Evolutionary conservation across 1,140 invertebrate species (phyloP).

Genomic region (Oryzaephilus surinamensis): DNA sequence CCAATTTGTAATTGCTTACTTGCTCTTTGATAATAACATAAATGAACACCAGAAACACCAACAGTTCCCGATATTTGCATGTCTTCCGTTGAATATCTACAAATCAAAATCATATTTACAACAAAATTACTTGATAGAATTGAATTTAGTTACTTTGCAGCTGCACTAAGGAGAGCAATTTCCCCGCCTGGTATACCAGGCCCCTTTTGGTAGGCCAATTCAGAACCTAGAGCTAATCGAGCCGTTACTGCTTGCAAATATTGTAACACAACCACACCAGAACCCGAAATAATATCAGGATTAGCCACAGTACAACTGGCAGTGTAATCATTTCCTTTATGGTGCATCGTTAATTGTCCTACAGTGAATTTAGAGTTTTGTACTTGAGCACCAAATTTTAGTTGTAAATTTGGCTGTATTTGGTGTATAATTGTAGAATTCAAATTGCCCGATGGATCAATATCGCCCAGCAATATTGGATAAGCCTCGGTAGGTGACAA

Average conservation of each 20-base stretch:
- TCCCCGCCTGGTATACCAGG: constrained; percentile 76
- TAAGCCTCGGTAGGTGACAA: constrained; percentile 73
- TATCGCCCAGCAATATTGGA: constrained; percentile 94
- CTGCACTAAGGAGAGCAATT: constrained; percentile 76
- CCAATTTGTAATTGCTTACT: constrained; percentile 82
- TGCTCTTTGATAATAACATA: constrained; percentile 92
- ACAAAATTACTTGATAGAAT: background rate
- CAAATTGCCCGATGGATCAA: constrained; percentile 90
- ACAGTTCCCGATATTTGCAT: constrained; percentile 59
- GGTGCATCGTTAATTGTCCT: constrained; percentile 79
- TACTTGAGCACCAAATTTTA: constrained; percentile 84
- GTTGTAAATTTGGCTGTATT: constrained; percentile 61
- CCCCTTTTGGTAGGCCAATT: constrained; percentile 86
- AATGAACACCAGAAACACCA: constrained; percentile 69
- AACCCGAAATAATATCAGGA: constrained; percentile 75
- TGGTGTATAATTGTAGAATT: constrained; percentile 96
- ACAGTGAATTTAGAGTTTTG: constrained; percentile 81
- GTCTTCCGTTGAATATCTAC: constrained; percentile 46
- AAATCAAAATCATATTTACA: no score
- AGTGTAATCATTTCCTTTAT: constrained; percentile 77
- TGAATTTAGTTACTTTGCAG: constrained; percentile 51
- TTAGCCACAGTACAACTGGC: constrained; percentile 81
- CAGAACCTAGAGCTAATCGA: constrained; percentile 76
- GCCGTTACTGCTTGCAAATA: constrained; percentile 79
- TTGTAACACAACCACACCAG: constrained; percentile 78